phyloP scores from a whole-genome alignment of 1,140 invertebrate species.

The Drosophila lacteicornis region DNA sequence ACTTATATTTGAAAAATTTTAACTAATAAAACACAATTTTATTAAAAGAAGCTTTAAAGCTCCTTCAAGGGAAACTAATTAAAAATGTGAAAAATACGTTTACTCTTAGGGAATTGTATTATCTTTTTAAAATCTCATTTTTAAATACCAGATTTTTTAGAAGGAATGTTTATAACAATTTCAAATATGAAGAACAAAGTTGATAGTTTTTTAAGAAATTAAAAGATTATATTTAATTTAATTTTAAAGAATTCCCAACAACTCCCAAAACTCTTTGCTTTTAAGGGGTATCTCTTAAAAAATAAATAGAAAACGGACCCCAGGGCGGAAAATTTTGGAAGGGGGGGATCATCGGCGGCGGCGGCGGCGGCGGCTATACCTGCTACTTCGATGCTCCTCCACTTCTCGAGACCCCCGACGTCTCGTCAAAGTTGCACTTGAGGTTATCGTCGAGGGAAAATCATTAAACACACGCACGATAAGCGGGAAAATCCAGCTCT shows the following conservation, averaged over 20 bases:
- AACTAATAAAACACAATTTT: no score
- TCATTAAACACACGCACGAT: conserved; percentile 65
- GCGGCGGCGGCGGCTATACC: conserved; percentile 7
- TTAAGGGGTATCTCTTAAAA: not conserved
- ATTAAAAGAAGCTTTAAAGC: no score
- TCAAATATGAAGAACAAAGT: no score
- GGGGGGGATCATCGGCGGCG: not conserved
- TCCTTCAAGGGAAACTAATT: no score
- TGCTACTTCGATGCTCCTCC: conserved; percentile 29
- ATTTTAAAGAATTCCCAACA: not conserved
- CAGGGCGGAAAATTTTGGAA: not conserved
- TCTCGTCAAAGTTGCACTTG: conserved; percentile 69
- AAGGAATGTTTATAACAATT: no score
- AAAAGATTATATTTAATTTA: no score
- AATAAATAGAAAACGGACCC: conserved; percentile 11
- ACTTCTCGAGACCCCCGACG: conserved; percentile 39
- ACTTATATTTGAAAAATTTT: no score
- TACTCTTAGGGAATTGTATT: no score
- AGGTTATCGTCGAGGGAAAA: conserved; percentile 67
- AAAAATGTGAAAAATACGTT: no score
- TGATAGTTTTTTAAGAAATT: no score
- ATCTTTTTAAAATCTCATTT: no score
- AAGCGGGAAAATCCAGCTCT: conserved; percentile 55
- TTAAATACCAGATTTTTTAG: no score
- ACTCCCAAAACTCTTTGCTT: not conserved